phyloP scores from a whole-genome alignment of 2,888 invertebrate genomes.

The Archips crataeganus region DNA sequence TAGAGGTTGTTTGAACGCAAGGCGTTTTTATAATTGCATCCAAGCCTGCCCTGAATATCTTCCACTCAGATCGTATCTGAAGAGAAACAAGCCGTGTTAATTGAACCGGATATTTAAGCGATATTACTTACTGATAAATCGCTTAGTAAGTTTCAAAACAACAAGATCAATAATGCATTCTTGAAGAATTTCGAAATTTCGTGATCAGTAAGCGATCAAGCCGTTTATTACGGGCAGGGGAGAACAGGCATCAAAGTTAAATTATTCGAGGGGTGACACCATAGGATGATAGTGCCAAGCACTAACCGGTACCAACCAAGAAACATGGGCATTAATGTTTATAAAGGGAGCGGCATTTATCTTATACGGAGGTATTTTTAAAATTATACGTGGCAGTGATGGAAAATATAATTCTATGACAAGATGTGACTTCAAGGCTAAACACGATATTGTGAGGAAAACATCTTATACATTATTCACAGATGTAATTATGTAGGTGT shows the following conservation, averaged over 20 bases:
- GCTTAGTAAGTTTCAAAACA: conserved; percentile 48
- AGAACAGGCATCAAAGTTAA: conserved; percentile 51
- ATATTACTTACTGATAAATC: conserved; percentile 53
- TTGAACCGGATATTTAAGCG: conserved; percentile 54
- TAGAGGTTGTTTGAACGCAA: conserved; percentile 55
- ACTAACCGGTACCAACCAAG: conserved; percentile 65
- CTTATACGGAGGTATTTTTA: conserved; percentile 19
- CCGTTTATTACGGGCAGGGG: conserved; percentile 56
- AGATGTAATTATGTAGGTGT: conserved; percentile 29
- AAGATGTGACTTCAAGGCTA: conserved; percentile 27
- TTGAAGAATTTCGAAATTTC: conserved; percentile 30
- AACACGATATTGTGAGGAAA: conserved; percentile 28
- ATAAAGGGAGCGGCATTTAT: conserved; percentile 22
- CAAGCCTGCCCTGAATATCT: conserved; percentile 63
- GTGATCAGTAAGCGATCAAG: conserved; percentile 45
- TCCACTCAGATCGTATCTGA: conserved; percentile 53
- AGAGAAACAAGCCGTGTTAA: conserved; percentile 55
- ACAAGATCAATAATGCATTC: conserved; percentile 35
- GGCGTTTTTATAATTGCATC: conserved; percentile 61
- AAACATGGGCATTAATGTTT: conserved; percentile 50
- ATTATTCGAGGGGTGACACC: conserved; percentile 61
- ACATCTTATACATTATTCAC: conserved; percentile 29
- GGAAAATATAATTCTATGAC: conserved; percentile 33
- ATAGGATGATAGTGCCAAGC: conserved; percentile 54
- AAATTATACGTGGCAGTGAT: conserved; percentile 4